Evolutionary conservation across 2,113 vertebrate species (phyloP), one percentile per base, ranked within the genome.

Genomic region (Paraplagusia blochii): DNA sequence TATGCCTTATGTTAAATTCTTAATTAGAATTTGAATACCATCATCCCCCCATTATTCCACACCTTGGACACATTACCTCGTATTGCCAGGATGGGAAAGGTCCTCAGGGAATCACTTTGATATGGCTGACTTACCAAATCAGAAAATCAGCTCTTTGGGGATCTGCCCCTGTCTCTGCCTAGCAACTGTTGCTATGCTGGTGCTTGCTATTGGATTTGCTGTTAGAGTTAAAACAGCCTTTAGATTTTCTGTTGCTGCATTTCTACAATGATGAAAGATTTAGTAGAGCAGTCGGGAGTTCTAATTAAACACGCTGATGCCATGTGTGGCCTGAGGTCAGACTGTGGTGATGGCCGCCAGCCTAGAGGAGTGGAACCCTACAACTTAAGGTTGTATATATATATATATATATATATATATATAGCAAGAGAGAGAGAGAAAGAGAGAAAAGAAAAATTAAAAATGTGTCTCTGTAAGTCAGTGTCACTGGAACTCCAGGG

Each of bases 91-190:
- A 81, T 92, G 67, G 88, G 87, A 92, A 70, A 72, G 80, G 80
- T 87, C 90, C 73, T 73, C 63, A 58, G 85, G 87, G 92, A 91
- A 90, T 87, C 87, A 85, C 40, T 81, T 88, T 89, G 90, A 88
- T 85, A 80, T 76, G 88, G 87, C 82, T 91, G 88, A 85, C 87
- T 89, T 89, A 88, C 63, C 83, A 90, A 91, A 88, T 82, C 80
- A 89, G 84, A 82, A 53, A 81, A 86, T 88, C 67, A 58, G 75
- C 90, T 83, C 89, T 88, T 84, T 76, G 52, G 61, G 77, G 87
- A 87, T 79, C 53, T 85, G 83, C 86, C 71, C 62, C 83, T n/a
- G 74, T 84, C 70, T 92, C 91, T 89, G 83, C 91, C 80, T 91
- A 83, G 91, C 91, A 92, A 93, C 92, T 76, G 53, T 65, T 89